These are phyloP conservation scores for Triops cancriformis DNA, from an alignment of 1,140 invertebrate genomes.

Conservation along the genomic window DNA sequence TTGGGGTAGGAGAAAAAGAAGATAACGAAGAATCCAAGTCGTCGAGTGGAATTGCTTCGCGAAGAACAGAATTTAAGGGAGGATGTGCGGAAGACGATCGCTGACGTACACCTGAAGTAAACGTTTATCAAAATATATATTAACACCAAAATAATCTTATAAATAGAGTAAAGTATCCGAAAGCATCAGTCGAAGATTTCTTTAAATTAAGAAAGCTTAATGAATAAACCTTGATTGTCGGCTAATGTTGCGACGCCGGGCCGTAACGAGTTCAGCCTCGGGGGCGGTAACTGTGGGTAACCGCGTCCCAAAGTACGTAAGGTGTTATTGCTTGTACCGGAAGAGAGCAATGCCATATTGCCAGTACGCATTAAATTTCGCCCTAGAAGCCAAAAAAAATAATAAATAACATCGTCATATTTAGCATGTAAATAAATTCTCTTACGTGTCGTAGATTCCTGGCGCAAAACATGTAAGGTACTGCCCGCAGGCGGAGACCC, in stretches of 20 bases:
- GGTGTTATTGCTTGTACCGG: not conserved
- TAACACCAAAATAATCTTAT: too few species aligned
- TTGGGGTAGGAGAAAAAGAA: not conserved
- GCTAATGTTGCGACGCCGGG: not conserved
- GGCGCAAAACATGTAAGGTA: constrained; percentile 23
- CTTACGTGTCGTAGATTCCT: constrained; percentile 26
- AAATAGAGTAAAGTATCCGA: too few species aligned
- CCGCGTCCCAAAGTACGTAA: not conserved
- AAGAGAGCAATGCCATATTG: constrained; percentile 14
- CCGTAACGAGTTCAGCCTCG: not conserved
- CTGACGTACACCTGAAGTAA: not conserved
- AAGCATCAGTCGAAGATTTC: too few species aligned
- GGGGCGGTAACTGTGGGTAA: not conserved
- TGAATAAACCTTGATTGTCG: not conserved
- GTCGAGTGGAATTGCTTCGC: constrained; percentile 21
- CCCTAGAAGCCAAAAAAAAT: not conserved
- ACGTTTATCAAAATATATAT: too few species aligned
- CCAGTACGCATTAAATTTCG: not conserved
- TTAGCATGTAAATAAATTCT: not conserved
- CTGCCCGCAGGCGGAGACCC: constrained; percentile 18
- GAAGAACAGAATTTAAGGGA: constrained; percentile 2
- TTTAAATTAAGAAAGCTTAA: not conserved
- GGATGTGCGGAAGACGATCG: constrained; percentile 22
- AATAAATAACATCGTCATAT: not conserved
- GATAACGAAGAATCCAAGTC: constrained; percentile 5